Evolutionary conservation across 1,140 invertebrate genomes (phyloP).

Genomic region (Chelonus insularis): DNA sequence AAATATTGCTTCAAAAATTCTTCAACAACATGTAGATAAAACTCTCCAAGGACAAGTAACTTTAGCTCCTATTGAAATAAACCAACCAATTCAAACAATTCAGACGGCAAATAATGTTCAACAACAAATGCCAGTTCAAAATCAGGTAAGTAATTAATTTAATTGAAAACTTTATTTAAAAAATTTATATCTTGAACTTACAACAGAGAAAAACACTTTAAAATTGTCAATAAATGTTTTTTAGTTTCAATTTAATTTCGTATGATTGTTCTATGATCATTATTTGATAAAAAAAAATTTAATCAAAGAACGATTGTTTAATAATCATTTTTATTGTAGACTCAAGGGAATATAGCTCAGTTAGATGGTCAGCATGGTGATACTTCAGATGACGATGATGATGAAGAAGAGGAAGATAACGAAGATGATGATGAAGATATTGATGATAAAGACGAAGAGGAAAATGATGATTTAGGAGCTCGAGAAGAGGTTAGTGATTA

Average conservation of each 20-base stretch:
- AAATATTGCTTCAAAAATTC: constrained; percentile 73
- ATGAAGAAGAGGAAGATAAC: constrained; percentile 77
- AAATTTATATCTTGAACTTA: no score
- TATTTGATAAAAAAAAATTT: no score
- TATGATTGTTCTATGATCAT: no score
- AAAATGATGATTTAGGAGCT: constrained; percentile 63
- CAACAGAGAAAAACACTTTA: no score
- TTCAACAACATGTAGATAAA: constrained; percentile 85
- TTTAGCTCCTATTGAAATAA: constrained; percentile 51
- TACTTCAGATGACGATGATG: constrained; percentile 72
- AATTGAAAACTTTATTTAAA: no score
- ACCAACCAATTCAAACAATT: constrained; percentile 47
- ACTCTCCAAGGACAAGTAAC: constrained; percentile 66
- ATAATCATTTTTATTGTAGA: constrained; percentile 22
- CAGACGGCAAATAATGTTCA: constrained; percentile 43
- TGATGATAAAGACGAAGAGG: constrained; percentile 76
- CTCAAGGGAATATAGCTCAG: constrained; percentile 58
- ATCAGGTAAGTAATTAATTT: constrained; percentile 36
- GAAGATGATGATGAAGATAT: constrained; percentile 71
- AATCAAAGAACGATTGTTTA: no score
- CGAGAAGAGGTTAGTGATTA: constrained; percentile 60
- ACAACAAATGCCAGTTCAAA: constrained; percentile 42
- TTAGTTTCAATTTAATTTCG: no score
- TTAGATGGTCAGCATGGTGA: constrained; percentile 75
- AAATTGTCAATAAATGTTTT: no score